Percentiles rank a stretch among this genome's conserved stretches.
These are phyloP conservation scores for Potorous gilbertii DNA, from an alignment of 2,797 vertebrate genomes.

Conservation along the genomic window DNA sequence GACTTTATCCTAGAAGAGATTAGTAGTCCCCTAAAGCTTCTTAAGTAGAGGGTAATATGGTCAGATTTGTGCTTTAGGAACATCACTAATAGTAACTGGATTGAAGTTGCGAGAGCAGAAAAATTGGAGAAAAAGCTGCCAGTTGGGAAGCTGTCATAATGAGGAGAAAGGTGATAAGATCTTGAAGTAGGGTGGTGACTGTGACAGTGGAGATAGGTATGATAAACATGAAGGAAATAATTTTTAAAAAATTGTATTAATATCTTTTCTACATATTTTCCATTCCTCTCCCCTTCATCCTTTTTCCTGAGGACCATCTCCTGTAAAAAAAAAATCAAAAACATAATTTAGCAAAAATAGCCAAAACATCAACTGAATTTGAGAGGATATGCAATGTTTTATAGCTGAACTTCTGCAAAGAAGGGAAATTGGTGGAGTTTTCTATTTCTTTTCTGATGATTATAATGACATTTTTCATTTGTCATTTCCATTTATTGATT, in stretches of 20 bases:
- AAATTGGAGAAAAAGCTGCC: too few relatives aligned
- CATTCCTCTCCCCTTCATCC: neutral
- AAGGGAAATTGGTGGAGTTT: neutral
- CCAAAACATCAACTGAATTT: neutral
- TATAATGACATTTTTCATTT: neutral
- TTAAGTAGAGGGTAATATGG: neutral
- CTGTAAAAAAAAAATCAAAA: neutral
- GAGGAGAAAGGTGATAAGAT: neutral
- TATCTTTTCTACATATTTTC: neutral
- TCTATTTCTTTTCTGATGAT: neutral
- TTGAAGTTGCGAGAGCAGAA: neutral
- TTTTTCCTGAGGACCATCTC: neutral
- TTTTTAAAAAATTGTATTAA: too few relatives aligned
- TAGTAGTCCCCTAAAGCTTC: neutral
- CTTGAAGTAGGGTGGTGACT: neutral
- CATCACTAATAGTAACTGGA: neutral
- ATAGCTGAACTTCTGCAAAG: neutral
- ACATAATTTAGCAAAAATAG: neutral
- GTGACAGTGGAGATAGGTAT: neutral
- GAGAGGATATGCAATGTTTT: neutral
- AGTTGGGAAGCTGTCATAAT: neutral
- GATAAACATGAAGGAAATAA: neutral
- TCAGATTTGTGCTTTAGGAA: neutral
- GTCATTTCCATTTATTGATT: neutral
- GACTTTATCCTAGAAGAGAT: neutral